Percentiles rank a stretch among this genome's conserved stretches.
These are phyloP conservation scores for Saccostrea cuccullata DNA, from an alignment of 1,140 invertebrate species.

Conservation along the genomic window DNA sequence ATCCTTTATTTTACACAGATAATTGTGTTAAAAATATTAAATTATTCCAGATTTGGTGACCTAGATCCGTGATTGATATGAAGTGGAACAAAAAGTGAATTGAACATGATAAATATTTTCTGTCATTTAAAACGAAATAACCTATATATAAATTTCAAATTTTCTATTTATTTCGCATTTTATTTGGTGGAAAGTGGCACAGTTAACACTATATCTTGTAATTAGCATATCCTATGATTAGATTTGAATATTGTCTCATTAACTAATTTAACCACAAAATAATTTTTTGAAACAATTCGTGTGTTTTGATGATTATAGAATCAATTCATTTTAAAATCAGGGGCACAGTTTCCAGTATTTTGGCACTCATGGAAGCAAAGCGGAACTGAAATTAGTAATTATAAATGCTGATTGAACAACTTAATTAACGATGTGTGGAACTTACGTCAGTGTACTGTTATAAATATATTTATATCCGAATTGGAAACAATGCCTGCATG, in stretches of 20 bases:
- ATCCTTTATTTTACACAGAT: background rate
- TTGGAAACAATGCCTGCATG: constrained; percentile 8
- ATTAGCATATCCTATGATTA: no score
- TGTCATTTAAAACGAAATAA: no score
- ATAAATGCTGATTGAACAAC: background rate
- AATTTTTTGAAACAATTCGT: background rate
- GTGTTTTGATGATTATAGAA: background rate
- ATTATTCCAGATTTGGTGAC: background rate
- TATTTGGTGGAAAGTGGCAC: no score
- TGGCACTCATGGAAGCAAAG: background rate
- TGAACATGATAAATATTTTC: no score
- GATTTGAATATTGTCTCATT: no score
- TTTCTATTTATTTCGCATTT: no score
- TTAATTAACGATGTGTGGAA: background rate
- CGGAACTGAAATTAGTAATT: no score
- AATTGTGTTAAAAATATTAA: background rate
- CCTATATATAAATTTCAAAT: no score
- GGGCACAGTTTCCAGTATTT: background rate
- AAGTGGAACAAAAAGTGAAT: background rate
- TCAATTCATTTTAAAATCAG: background rate
- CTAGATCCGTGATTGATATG: background rate
- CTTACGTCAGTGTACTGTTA: background rate
- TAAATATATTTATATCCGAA: background rate
- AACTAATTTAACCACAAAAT: background rate
- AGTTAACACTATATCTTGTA: no score